Conservation (phyloP, 2,797 vertebrate genomes). For the Danionella dracula region DNA sequence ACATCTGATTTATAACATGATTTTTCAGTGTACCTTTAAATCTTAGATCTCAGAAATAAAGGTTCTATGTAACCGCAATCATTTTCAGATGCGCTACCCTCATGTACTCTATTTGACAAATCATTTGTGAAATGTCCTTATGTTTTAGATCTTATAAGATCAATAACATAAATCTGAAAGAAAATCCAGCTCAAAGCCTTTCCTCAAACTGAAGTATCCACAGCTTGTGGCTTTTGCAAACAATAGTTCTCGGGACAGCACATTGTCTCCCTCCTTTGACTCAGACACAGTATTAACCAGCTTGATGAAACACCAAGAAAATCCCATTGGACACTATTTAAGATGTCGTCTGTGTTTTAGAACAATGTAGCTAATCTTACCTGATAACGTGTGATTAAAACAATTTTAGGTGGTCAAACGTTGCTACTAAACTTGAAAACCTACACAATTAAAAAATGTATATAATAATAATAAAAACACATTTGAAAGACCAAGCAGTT, state of each 20-base stretch:
- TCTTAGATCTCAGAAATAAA: no score
- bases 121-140: no score
- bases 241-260: conserved; percentile 10
- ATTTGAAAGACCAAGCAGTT: neutral
- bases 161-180: no score
- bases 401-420: no score
- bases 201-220: neutral
- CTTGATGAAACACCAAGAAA: neutral
- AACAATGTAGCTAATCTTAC: neutral
- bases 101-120: no score
- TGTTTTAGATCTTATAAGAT: no score
- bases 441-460: no score
- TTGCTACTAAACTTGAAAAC: no score
- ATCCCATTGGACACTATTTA: neutral
- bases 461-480: neutral
- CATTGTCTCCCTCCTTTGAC: conserved; percentile 20
- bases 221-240: neutral
- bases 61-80: no score
- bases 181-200: neutral
- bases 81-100: no score
- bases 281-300: neutral
- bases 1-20: no score
- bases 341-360: neutral
- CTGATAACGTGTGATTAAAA: neutral
- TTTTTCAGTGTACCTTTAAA: no score